Evolutionary conservation across 2,797 vertebrate species (phyloP), one percentile per base, ranked within the genome.

Genomic region (Spinibarbus caldwelli): DNA sequence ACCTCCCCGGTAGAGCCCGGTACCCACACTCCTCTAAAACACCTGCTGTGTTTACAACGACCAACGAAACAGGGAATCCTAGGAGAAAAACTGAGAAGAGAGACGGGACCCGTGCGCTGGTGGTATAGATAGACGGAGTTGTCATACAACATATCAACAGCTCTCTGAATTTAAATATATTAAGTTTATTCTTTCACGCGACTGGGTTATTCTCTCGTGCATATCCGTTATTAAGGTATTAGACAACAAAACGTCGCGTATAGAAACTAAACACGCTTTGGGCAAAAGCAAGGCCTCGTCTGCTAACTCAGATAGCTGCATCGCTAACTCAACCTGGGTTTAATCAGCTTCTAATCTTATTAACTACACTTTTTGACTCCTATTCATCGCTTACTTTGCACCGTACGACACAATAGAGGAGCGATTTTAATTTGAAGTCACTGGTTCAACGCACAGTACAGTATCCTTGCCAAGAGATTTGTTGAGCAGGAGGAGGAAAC

Each of bases 321-420:
- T 49, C 78, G 77, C 84, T 85, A 85, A 85, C 77, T 43, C 49
- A 84, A 66, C 31, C 67, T 80, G 68, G 52, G 23, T 80, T 85
- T 85, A 72, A 62, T 64, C 83, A 71, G 67, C 41, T 43, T 49
- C 23, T 85, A 80, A 85, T 85, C 84, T 52, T 64, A 85, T 80
- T 80, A 85, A 36, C 84, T 29, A 31, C 68, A 66, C 77, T 73
- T 80, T 67, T 73, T 73, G 77, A 72, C 52, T 72, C 38, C 1
- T 41, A 34, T 78, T 47, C 83, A 72, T 71, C 21, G 54, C 54
- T 47, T 49, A 17, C 34, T 78, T 64, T 64, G 67, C 80, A 52
- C 10, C 49, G 6, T 59, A n/a, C n/a, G 29, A 49, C 64, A 45
- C 38, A 59, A 59, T 1, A 78, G 26, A 59, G 21, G 31, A 26